Evolutionary conservation across 2,888 invertebrate genomes (phyloP), one percentile per base, ranked within the genome.

Genomic region (Apomyelois bistriatella): DNA sequence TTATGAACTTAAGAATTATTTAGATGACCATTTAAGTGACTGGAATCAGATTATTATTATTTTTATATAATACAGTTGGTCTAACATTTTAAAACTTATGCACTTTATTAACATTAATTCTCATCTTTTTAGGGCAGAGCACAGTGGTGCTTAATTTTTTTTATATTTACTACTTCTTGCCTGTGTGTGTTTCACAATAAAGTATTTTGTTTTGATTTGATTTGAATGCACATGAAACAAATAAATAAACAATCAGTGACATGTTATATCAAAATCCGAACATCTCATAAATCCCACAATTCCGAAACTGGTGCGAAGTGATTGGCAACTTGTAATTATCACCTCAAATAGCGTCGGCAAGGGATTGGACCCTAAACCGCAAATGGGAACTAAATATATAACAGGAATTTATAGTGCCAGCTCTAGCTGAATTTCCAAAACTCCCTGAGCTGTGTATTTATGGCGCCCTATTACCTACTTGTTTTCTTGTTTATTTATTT

Each of bases 321-420:
- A 46, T 46, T 46, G 46, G 46, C 46, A 46, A 32, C 46, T 46
- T 46, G 46, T 46, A 46, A 46, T 46, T 46, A 46, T 46, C 46
- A 46, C 32, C 46, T 35, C 46, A 46, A 46, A 46, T 35, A 35
- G 10, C 15, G 32, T 32, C 46, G 16, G 32, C 32, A 6, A 16
- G 46, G 46, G 16, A 32, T 46, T 35, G 32, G 32, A 32, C 46
- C 46, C 46, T 46, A 13, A 8, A 46, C 46, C 46, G 32, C 46
- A 46, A 46, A 30, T 15, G 30, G 13, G 28, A 9, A 46, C 46
- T 32, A 46, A 46, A 46, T 46, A 46, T 46, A 35, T 46, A 46
- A 35, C 46, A 46, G 16, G 7, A 17, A 32, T 32, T 32, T 16
- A 12, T 32, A 8, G 38, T 6, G 13, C 13, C 10, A 10, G 40